Percentiles rank a stretch among this genome's conserved stretches.
Evolutionary conservation across 2,797 vertebrate genomes (phyloP).

Genomic region (Eurystomus glaucurus): DNA sequence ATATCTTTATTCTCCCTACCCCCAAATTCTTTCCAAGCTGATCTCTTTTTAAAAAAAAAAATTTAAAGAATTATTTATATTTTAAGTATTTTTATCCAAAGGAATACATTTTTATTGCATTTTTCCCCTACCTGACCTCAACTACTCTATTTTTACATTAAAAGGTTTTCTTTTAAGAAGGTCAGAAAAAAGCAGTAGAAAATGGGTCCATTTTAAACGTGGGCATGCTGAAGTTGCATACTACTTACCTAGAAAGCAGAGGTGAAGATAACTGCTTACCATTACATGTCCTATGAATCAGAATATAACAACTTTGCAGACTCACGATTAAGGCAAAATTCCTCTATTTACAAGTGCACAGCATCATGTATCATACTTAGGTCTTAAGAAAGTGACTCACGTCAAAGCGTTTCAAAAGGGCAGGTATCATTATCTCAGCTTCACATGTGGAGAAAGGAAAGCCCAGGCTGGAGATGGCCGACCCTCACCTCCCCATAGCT

Average conservation of each 20-base stretch:
- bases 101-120: neutral
- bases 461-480: neutral
- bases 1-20: neutral
- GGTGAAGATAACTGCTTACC: neutral
- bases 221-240: neutral
- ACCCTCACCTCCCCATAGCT: neutral
- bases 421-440: neutral
- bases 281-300: neutral
- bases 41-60: neutral
- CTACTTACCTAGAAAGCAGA: neutral
- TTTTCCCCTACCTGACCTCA: neutral
- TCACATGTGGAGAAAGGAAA: neutral
- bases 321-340: neutral
- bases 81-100: slow-evolving; percentile 4
- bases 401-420: slow-evolving; percentile 1
- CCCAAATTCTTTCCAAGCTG: neutral
- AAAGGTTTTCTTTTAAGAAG: neutral
- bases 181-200: neutral
- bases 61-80: neutral
- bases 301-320: neutral
- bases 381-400: neutral
- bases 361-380: neutral
- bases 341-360: neutral
- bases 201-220: neutral
- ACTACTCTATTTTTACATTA: neutral